phyloP scores from a whole-genome alignment of 2,888 invertebrate genomes.

The Asteroscopus sphinx region DNA sequence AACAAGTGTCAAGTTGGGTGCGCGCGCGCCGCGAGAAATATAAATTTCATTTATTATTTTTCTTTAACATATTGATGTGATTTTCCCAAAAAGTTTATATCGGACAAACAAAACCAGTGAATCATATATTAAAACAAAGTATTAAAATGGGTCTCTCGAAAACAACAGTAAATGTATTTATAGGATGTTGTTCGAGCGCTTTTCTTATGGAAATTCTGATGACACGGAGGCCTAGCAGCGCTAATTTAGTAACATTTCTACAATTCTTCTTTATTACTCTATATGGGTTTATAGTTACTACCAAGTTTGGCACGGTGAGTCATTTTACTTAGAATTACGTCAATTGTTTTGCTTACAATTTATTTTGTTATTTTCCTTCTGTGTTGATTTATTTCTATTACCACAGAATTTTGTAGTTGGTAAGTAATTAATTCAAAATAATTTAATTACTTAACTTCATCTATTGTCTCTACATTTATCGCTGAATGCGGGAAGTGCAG shows the following conservation, averaged over 20 bases:
- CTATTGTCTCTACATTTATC: too few relatives aligned
- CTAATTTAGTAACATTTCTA: constrained; percentile 82
- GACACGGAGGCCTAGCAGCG: constrained; percentile 74
- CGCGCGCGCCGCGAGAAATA: constrained; percentile 52
- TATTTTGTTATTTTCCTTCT: constrained; percentile 43
- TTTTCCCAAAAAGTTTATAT: not conserved
- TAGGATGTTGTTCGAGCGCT: constrained; percentile 80
- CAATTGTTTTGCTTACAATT: constrained; percentile 13
- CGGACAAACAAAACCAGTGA: not conserved
- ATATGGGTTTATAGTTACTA: constrained; percentile 76
- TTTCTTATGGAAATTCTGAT: constrained; percentile 86
- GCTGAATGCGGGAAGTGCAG: too few relatives aligned
- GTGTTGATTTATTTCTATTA: not conserved
- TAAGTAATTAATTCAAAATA: too few relatives aligned
- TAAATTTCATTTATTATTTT: constrained; percentile 4
- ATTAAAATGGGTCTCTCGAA: constrained; percentile 67
- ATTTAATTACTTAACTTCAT: too few relatives aligned
- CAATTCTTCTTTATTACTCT: constrained; percentile 81
- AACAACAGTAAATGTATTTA: constrained; percentile 74
- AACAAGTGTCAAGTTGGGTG: constrained; percentile 22
- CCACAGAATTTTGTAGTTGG: not conserved
- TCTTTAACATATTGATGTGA: constrained; percentile 10
- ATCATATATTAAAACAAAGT: not conserved
- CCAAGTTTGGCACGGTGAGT: constrained; percentile 79
- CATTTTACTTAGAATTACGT: constrained; percentile 24